phyloP scores from a whole-genome alignment of 1,140 invertebrate genomes.

The Mamestra configurata region DNA sequence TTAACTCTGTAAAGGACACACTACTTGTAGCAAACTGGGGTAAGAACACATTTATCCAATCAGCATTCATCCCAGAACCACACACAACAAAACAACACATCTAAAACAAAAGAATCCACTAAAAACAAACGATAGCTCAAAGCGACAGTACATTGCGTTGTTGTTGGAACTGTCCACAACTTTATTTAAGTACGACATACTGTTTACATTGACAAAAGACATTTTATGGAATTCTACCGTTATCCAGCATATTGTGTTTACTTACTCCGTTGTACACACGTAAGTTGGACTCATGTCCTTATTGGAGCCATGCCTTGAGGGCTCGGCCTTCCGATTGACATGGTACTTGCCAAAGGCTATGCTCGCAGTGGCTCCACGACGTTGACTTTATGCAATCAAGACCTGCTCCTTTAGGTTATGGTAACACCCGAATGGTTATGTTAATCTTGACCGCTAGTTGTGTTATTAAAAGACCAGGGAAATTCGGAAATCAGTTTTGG shows the following conservation, averaged over 20 bases:
- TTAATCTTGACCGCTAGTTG: not conserved
- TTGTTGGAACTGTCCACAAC: constrained; percentile 22
- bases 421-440: not conserved
- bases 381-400: constrained; percentile 40
- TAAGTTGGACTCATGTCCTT: constrained; percentile 17
- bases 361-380: not conserved
- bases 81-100: not conserved
- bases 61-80: not conserved
- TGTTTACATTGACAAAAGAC: constrained; percentile 39
- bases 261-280: constrained; percentile 25
- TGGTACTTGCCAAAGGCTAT: constrained; percentile 30
- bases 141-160: constrained; percentile 31
- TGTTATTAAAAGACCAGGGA: not conserved
- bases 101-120: constrained; percentile 22
- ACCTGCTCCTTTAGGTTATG: not conserved
- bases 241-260: constrained; percentile 43
- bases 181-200: constrained; percentile 41
- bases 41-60: not conserved
- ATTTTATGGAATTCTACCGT: constrained; percentile 32
- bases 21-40: not conserved
- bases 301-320: constrained; percentile 8
- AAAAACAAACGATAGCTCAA: constrained; percentile 32
- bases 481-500: not conserved
- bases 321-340: constrained; percentile 11
- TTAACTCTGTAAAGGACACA: too few species aligned